phyloP scores from a whole-genome alignment of 2,888 invertebrate genomes.

The Apeira syringaria region DNA sequence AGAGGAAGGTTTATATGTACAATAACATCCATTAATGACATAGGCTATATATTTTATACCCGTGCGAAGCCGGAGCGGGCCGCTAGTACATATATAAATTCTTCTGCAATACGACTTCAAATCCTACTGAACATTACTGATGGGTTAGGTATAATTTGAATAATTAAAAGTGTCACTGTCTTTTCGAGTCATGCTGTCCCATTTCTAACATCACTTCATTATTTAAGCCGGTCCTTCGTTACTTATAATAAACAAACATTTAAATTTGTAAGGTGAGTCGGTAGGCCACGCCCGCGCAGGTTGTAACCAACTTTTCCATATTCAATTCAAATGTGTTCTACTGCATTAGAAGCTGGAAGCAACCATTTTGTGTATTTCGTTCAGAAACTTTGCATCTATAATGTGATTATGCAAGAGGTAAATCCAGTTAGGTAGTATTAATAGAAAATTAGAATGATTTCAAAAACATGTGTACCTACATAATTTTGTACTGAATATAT shows the following conservation, averaged over 20 bases:
- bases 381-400: slow-evolving; percentile 14
- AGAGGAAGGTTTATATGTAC: too few species aligned
- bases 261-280: slow-evolving; percentile 46
- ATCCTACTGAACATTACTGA: not conserved
- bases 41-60: too few species aligned
- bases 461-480: too few species aligned
- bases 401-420: too few species aligned
- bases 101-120: not conserved
- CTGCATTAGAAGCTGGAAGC: slow-evolving; percentile 22
- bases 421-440: too few species aligned
- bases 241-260: slow-evolving; percentile 51
- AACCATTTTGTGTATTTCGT: slow-evolving; percentile 21
- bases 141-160: slow-evolving; percentile 32
- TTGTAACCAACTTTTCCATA: slow-evolving; percentile 46
- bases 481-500: too few species aligned
- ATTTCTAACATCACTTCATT: slow-evolving; percentile 36
- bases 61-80: too few species aligned
- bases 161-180: slow-evolving; percentile 37
- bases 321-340: slow-evolving; percentile 61
- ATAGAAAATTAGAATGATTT: too few species aligned
- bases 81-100: too few species aligned
- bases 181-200: slow-evolving; percentile 36
- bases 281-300: slow-evolving; percentile 46
- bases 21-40: too few species aligned
- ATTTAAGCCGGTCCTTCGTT: slow-evolving; percentile 40